These are phyloP conservation scores for Anoplolepis gracilipes DNA, from an alignment of 1,140 invertebrate genomes.

Conservation along the genomic window DNA sequence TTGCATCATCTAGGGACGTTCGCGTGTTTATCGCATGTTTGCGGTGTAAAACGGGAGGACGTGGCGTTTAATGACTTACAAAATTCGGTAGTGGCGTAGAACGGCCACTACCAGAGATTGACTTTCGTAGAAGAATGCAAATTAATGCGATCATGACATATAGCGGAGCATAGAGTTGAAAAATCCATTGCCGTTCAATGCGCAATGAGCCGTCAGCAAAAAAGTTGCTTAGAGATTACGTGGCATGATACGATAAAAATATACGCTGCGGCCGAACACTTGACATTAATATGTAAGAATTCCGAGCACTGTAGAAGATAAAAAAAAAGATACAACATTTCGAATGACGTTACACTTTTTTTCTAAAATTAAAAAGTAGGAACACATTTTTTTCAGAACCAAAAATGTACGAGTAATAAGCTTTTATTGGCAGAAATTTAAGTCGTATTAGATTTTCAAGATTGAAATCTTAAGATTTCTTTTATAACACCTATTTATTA, in stretches of 20 bases:
- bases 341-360: background rate
- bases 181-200: conserved; percentile 35
- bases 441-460: background rate
- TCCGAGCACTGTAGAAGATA: conserved; percentile 7
- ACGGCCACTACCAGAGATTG: background rate
- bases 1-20: background rate
- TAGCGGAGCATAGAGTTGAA: conserved; percentile 17
- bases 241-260: conserved; percentile 71
- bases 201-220: conserved; percentile 66
- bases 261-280: conserved; percentile 51
- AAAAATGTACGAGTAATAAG: background rate
- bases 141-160: conserved; percentile 17
- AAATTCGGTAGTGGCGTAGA: background rate
- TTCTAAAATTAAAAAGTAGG: too few species aligned
- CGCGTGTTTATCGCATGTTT: too few species aligned
- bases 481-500: too few species aligned
- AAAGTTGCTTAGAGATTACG: conserved; percentile 69
- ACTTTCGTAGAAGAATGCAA: conserved; percentile 24
- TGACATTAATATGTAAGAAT: background rate
- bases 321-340: background rate
- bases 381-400: background rate
- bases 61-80: background rate
- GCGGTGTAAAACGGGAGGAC: background rate
- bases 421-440: too few species aligned
- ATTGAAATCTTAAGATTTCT: too few species aligned